Percentiles rank a stretch among this genome's conserved stretches.
Evolutionary conservation across 2,888 invertebrate species (phyloP).

Genomic region (Linhomoeus sp.): DNA sequence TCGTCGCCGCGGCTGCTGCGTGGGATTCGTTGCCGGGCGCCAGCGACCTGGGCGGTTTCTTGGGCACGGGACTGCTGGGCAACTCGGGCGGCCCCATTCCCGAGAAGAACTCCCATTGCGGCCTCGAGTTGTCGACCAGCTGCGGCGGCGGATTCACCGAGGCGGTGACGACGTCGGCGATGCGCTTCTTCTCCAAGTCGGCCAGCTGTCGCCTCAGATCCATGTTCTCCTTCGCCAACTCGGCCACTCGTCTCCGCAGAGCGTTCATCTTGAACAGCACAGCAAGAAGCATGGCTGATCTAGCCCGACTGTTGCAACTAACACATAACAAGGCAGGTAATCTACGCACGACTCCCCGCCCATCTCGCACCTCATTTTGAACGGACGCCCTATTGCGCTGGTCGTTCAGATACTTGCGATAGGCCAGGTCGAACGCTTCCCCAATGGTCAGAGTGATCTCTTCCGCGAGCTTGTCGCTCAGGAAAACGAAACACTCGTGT

Average conservation of each 20-base stretch:
- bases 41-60: constrained; percentile 9
- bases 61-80: constrained; percentile 6
- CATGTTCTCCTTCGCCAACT: constrained; percentile 51
- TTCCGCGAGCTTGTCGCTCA: constrained; percentile 86
- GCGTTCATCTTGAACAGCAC: too few species aligned
- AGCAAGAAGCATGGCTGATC: too few species aligned
- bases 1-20: constrained; percentile 6
- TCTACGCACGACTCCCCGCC: constrained; percentile 30
- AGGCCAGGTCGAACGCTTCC: constrained; percentile 92
- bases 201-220: not conserved
- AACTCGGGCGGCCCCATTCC: not conserved
- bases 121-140: too few species aligned
- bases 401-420: constrained; percentile 48
- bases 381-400: constrained; percentile 30
- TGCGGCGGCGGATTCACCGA: not conserved
- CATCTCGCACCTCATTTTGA: constrained; percentile 68
- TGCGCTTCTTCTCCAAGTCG: not conserved
- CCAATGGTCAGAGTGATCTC: constrained; percentile 94
- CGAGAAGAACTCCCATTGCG: not conserved
- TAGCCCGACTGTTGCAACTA: too few species aligned
- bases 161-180: constrained; percentile 4
- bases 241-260: constrained; percentile 67
- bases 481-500: constrained; percentile 89
- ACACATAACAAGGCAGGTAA: too few species aligned
- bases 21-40: constrained; percentile 3